A percentile compares a stretch with the other conserved stretches of the same genome.
Conservation (phyloP, 1,140 invertebrate species). For the Cotesia chilonis region DNA sequence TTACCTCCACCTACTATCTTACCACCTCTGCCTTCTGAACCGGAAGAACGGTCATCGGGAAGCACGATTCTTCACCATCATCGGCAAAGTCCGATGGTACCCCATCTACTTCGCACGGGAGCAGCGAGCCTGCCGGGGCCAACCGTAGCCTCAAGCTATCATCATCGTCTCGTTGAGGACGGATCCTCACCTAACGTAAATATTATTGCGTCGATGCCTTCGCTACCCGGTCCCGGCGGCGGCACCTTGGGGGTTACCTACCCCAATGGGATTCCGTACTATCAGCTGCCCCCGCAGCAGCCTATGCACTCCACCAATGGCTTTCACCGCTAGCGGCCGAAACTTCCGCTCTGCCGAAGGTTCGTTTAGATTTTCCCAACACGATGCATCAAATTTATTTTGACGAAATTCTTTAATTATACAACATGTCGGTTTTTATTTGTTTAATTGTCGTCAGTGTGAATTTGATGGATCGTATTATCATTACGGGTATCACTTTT, state of each 20-base stretch:
- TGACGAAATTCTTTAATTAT: constrained; percentile 20
- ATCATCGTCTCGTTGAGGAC: constrained; percentile 34
- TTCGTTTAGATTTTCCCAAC: constrained; percentile 45
- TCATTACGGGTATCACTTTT: constrained; percentile 20
- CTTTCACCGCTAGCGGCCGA: constrained; percentile 48
- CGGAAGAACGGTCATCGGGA: constrained; percentile 28
- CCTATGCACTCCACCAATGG: constrained; percentile 47
- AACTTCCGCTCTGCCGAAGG: constrained; percentile 44
- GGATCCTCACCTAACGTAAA: constrained; percentile 22
- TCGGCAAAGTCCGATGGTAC: constrained; percentile 36
- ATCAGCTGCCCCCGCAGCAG: constrained; percentile 44
- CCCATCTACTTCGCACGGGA: constrained; percentile 30
- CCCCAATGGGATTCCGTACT: constrained; percentile 42
- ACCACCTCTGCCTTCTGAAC: constrained; percentile 23
- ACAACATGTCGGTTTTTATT: not conserved
- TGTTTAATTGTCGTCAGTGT: constrained; percentile 31
- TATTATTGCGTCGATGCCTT: constrained; percentile 29
- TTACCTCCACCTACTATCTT: constrained; percentile 9
- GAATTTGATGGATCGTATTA: constrained; percentile 42
- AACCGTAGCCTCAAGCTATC: constrained; percentile 39
- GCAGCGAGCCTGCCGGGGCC: constrained; percentile 35
- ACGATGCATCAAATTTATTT: constrained; percentile 45
- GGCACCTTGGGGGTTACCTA: constrained; percentile 46
- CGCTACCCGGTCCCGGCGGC: constrained; percentile 32
- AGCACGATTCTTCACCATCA: constrained; percentile 37